Base-by-base conservation (phyloP, 1,140 invertebrate species). In the Bombus turneri region DNA sequence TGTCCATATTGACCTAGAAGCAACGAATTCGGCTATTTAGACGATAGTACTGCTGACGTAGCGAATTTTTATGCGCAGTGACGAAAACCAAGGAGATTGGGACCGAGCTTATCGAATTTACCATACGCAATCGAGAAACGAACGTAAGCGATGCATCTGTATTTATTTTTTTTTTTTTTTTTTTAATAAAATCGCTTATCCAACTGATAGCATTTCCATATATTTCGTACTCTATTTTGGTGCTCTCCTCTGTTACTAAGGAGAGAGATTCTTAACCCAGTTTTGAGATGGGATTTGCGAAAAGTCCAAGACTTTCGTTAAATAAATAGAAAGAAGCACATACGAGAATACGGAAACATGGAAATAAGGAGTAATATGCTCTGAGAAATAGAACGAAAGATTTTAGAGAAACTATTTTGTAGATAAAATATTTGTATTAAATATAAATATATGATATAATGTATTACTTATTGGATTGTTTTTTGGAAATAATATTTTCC, bases 181-280 rank as follows among this genome's bases (percentile, higher is more conserved):
- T 34, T 37, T 73, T 62, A 43, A 81, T 62, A 73, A 73, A 81
- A 81, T 41, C 53, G n/a, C 47, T 81, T 73, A 73, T 68, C 43
- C 3, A 22, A 39, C 62, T 57, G 74, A 75, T 64, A 41, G 28
- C 34, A 53, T 77, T 39, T 66, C 10, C 25, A 66, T 72, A 76
- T 64, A 66, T 66, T 43, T 22, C n/a, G n/a, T 37, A n/a, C 22
- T 15, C 3, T 28, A 78, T 76, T 25, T 57, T 18, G n/a, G 6
- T 34, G 28, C 13, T 34, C 10, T 41, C 37, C 15, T 68, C 8
- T 22, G 34, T 68, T 69, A 80, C 18, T n/a, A 18, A 69, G 41
- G n/a, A 34, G 3, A 18, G 25, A 73, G 18, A 39, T 37, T 79
- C 64, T 79, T 66, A 79, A 68, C 64, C 77, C 64, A 79, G 64